Base-by-base conservation (phyloP, 2,113 vertebrate species). In the Mobula birostris region DNA sequence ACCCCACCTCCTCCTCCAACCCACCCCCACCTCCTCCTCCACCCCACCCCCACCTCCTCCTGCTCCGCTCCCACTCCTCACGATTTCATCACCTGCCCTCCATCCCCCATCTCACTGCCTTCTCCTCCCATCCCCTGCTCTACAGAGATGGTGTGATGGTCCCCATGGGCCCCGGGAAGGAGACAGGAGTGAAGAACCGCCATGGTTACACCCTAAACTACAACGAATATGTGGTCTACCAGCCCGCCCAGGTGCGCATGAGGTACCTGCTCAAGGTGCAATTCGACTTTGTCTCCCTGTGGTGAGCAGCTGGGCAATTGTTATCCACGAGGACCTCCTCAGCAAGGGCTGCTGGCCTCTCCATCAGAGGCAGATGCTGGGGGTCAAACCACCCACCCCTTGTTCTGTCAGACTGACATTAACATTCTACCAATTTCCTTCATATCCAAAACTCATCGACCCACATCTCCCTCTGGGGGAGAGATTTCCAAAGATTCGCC, bases 211-310 rank as follows among this genome's bases (percentile, higher is more conserved):
- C 97, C 0, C 97, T 99, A 27, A 97, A 98, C 90, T 99, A 98
- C 95, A 99, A 98, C 8, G 98, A 99, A 95, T 99, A 96, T 94
- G 96, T 98, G 0, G 97, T 99, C 61, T 99, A 98, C 94, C 96
- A 97, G 92, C 96, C 97, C 0, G 95, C 96, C 2, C 98, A 98
- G 96, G 96, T 96, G 17, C 97, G 96, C 87, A 98, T 98, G 98
- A 96, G 95, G 80, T 99, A 98, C 95, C 97, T 99, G 95, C 97
- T 99, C 36, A 96, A 97, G 79, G 95, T 99, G 94, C 96, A 83
- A 66, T 99, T 99, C 96, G 97, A 97, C 96, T 98, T 97, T 94
- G 76, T 95, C 0, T 97, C 97, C 0, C 95, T 98, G 79, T 98
- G 98, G 98, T 99, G 95, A 98, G 3, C 48, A 48, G 48, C 48